Evolutionary conservation across 2,113 vertebrate species (phyloP).

Genomic region (Centropus unirufus): DNA sequence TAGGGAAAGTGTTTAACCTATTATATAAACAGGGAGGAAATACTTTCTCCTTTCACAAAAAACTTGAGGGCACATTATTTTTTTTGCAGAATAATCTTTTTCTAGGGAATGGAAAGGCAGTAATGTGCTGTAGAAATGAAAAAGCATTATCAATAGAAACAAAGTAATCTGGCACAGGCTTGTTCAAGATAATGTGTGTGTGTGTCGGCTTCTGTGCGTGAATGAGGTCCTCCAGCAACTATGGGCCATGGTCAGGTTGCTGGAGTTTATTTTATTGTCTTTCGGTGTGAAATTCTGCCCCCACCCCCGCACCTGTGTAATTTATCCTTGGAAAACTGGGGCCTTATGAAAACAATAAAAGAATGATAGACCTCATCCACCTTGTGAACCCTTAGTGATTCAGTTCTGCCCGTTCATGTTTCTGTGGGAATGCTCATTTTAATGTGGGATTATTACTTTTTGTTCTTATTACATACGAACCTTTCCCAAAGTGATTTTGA

Average conservation of each 20-base stretch:
- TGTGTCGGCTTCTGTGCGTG: neutral
- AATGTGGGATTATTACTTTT: neutral
- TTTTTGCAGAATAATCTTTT: neutral
- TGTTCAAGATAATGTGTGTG: neutral
- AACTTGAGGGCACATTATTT: neutral
- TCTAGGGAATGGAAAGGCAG: neutral
- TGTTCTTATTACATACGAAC: neutral
- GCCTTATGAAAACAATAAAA: neutral
- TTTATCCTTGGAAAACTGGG: neutral
- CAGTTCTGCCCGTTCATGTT: neutral
- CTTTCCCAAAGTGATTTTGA: neutral
- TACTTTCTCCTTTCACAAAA: neutral
- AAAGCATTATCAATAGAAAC: neutral
- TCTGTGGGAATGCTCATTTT: neutral
- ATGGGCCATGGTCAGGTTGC: too few species aligned
- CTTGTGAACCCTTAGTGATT: neutral
- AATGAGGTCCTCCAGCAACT: neutral
- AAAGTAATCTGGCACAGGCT: neutral
- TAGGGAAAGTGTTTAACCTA: neutral
- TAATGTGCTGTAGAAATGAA: neutral
- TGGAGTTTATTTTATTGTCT: neutral
- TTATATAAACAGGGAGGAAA: neutral
- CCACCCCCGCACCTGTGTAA: neutral
- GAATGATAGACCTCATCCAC: neutral
- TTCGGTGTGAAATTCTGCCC: neutral